Percentiles rank a stretch among this genome's conserved stretches.
Conservation (phyloP, 2,113 vertebrate genomes). For the Philantomba maxwellii region DNA sequence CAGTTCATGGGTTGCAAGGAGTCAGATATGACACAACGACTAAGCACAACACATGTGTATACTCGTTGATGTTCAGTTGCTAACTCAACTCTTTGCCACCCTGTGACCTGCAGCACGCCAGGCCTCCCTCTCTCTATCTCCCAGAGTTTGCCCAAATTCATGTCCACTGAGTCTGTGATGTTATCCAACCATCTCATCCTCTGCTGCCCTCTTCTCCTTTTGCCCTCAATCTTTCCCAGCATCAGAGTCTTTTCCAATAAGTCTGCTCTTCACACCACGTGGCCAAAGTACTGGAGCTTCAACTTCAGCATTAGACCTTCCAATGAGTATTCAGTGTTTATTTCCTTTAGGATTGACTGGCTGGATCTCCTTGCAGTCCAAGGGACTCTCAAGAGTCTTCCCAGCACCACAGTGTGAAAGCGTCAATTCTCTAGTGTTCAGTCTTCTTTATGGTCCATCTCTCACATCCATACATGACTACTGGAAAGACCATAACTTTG, state of each 20-base stretch:
- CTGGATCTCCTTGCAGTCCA: neutral
- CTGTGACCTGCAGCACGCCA: neutral
- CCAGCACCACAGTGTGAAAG: neutral
- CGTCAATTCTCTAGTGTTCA: neutral
- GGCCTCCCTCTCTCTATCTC: neutral
- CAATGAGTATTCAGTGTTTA: neutral
- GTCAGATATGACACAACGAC: fast-evolving
- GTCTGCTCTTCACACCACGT: neutral
- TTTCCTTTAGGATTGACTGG: neutral
- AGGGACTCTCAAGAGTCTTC: neutral
- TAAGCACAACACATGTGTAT: neutral
- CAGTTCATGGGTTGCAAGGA: neutral
- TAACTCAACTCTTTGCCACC: neutral
- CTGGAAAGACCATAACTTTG: neutral
- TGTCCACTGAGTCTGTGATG: neutral
- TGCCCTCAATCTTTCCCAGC: neutral
- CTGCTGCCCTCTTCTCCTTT: neutral
- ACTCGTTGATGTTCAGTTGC: neutral
- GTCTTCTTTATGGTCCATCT: neutral
- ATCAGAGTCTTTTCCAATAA: neutral
- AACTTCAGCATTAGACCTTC: neutral
- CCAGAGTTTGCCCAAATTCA: neutral
- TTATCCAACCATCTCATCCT: neutral
- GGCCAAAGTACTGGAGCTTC: neutral
- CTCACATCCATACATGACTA: neutral